Conservation (phyloP, 1,140 invertebrate genomes). For the Bombus affinis region DNA sequence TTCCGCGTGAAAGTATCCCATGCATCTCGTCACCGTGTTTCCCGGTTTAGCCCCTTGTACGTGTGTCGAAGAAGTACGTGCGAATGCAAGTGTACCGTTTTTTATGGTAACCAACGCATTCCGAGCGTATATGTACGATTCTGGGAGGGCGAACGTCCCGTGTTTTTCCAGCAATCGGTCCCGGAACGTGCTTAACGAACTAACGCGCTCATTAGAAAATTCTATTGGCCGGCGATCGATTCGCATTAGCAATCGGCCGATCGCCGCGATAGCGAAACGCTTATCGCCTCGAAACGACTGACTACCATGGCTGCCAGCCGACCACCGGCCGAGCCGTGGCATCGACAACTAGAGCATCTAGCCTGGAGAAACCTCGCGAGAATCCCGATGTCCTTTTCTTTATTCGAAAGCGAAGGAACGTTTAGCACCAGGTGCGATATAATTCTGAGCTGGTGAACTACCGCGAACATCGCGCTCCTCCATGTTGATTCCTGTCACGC, state of each 20-base stretch:
- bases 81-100: constrained; percentile 65
- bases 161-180: constrained; percentile 42
- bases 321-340: constrained; percentile 12
- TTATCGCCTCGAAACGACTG: constrained; percentile 31
- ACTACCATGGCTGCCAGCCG: neutral
- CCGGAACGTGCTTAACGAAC: constrained; percentile 47
- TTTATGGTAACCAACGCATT: constrained; percentile 46
- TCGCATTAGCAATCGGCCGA: constrained; percentile 44
- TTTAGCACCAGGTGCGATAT: constrained; percentile 52
- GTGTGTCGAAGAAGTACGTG: constrained; percentile 41
- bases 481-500: constrained; percentile 59
- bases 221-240: neutral
- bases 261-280: constrained; percentile 16
- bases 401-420: constrained; percentile 53
- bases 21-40: constrained; percentile 42
- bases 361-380: constrained; percentile 5
- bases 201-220: constrained; percentile 43
- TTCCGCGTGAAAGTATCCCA: constrained; percentile 44
- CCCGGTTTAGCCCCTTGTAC: constrained; percentile 37
- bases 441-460: constrained; percentile 33
- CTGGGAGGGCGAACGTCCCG: constrained; percentile 29
- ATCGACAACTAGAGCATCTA: constrained; percentile 19
- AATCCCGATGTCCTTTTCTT: constrained; percentile 38
- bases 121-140: constrained; percentile 24
- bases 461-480: constrained; percentile 20